Base-by-base conservation (phyloP, 2,113 vertebrate genomes). In the Mola mola region DNA sequence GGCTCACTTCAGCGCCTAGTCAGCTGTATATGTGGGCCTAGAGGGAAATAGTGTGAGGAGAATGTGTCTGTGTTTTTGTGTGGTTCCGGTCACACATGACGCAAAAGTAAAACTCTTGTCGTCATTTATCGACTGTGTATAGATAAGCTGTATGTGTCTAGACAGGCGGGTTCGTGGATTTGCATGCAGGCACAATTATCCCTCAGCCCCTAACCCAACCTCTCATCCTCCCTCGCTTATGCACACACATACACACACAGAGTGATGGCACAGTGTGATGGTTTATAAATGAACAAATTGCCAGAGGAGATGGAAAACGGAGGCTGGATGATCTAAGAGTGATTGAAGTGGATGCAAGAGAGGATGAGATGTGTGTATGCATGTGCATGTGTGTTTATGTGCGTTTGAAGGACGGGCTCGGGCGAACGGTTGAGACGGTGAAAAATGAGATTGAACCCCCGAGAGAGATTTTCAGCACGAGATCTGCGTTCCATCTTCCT, bases 211-310 rank as follows among this genome's bases (percentile, higher is more conserved):
- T 9, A 25, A 49, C 67, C 31, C 53, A 72, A 38, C 61, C 55
- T 46, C 73, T 49, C 47, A 52, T 16, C 63, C 62, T 7, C 41
- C 22, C 70, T 6, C 53, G 2, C 66, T 43, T 68, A 24, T 28
- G 25, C 50, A 17, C 59, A 24, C 63, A 33, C 76, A 17, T 63
- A 15, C 63, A 36, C 50, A 8, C 47, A 43, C 50, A 40, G 16
- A 20, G 36, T 37, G 63, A 67, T 22, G 36, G 67, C 79, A 62
- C 72, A 75, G 65, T 58, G 50, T 44, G 65, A 86, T 85, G 81
- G 81, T 84, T 88, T 84, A 87, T 87, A 83, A 87, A 88, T 86
- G 84, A 86, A 83, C 75, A 82, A 82, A 84, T 82, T 55, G 61
- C 83, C 75, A 73, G 83, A 84, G 81, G 79, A 84, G 73, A 69